Conservation (phyloP, 2,797 vertebrate genomes). For the Lithobates pipiens region DNA sequence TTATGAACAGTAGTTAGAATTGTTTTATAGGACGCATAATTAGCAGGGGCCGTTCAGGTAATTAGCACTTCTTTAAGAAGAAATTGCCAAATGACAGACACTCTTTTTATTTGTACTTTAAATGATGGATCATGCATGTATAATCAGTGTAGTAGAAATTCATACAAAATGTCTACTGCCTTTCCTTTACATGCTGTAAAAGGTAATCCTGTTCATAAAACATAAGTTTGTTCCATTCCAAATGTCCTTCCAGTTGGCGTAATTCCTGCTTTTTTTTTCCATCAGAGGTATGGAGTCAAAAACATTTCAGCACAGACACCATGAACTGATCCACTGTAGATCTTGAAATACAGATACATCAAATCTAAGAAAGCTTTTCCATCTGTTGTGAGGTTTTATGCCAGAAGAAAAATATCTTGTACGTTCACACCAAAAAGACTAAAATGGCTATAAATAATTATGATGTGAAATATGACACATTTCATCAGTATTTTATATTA, state of each 20-base stretch:
- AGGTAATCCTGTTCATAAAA: conserved; percentile 25
- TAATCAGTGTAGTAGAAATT: not conserved
- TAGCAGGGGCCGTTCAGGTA: conserved; percentile 26
- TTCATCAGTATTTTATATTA: conserved; percentile 14
- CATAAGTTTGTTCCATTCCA: conserved; percentile 9
- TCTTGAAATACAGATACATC: conserved; percentile 28
- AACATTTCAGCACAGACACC: conserved; percentile 15
- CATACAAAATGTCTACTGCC: conserved; percentile 12
- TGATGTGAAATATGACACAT: conserved; percentile 15
- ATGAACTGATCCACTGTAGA: conserved; percentile 31
- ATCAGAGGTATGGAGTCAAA: conserved; percentile 13
- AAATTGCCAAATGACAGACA: conserved; percentile 22
- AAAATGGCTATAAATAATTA: conserved; percentile 23
- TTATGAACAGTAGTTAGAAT: conserved; percentile 28
- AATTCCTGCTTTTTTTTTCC: conserved; percentile 23
- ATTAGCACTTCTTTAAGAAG: conserved; percentile 34
- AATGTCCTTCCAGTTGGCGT: conserved; percentile 35
- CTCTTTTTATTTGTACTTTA: not conserved
- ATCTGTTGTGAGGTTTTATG: conserved; percentile 25
- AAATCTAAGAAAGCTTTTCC: conserved; percentile 48
- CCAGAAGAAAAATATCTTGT: conserved; percentile 25
- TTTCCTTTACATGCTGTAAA: conserved; percentile 40
- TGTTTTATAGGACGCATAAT: conserved; percentile 11
- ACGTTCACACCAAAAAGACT: conserved; percentile 12
- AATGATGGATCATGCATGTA: not conserved